Evolutionary conservation across 2,888 invertebrate genomes (phyloP).

Genomic region (Drosophila nr. medialis): DNA sequence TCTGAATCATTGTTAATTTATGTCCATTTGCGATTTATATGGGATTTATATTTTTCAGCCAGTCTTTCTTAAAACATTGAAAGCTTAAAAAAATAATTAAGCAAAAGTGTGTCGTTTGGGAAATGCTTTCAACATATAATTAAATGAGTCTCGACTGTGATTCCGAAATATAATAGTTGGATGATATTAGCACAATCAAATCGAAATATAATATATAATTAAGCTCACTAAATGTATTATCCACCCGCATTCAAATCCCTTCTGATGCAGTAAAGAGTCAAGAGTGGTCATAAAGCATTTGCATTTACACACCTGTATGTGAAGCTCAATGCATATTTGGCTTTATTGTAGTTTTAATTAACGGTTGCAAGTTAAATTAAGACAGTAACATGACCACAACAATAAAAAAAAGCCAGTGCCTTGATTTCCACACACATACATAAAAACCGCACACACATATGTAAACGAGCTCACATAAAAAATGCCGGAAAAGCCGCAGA

Average conservation of each 20-base stretch:
- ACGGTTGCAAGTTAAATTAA: conserved; percentile 71
- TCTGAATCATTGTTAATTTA: conserved; percentile 9
- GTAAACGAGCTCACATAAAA: conserved; percentile 48
- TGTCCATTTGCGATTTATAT: not conserved
- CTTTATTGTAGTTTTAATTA: conserved; percentile 69
- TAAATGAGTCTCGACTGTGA: not conserved
- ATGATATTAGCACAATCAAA: not conserved
- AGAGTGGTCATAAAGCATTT: conserved; percentile 23
- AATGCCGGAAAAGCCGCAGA: conserved; percentile 69
- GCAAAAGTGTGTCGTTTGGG: not conserved
- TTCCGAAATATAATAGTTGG: not conserved
- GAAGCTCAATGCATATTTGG: conserved; percentile 21
- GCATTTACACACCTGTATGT: conserved; percentile 19
- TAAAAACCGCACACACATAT: conserved; percentile 33
- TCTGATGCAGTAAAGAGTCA: conserved; percentile 21
- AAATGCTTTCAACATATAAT: not conserved
- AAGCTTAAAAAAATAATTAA: not conserved
- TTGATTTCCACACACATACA: conserved; percentile 40
- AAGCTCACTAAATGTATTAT: not conserved
- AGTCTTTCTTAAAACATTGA: not conserved
- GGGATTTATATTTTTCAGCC: not conserved
- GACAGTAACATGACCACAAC: conserved; percentile 72
- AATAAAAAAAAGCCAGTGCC: conserved; percentile 28
- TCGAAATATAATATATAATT: not conserved
- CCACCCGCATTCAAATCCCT: not conserved